Evolutionary conservation across 2,888 invertebrate genomes (phyloP).

Genomic region (Hypsopygia costalis): DNA sequence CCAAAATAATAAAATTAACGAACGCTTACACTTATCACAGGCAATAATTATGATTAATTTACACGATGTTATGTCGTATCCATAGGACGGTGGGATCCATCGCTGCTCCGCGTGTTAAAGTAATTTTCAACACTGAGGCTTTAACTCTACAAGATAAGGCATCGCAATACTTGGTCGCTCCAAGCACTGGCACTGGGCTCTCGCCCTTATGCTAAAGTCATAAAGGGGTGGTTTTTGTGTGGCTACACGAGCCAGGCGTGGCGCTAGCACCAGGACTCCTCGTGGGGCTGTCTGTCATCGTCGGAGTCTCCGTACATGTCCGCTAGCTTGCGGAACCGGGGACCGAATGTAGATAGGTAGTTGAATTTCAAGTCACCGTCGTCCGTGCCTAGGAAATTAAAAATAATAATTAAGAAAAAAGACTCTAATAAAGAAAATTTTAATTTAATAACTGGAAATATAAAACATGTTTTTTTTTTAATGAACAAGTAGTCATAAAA

Average conservation of each 20-base stretch:
- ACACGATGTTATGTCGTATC: conserved; percentile 5
- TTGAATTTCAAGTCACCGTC: conserved; percentile 97
- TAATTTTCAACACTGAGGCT: conserved; percentile 11
- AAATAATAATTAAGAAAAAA: background rate
- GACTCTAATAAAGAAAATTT: background rate
- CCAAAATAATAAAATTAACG: background rate
- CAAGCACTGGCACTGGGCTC: conserved; percentile 31
- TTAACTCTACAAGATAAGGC: conserved; percentile 43
- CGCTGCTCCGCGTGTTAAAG: conserved; percentile 15
- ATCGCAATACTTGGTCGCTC: conserved; percentile 43
- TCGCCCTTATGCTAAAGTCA: conserved; percentile 29
- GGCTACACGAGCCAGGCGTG: conserved; percentile 75
- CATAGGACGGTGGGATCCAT: conserved; percentile 19
- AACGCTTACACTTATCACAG: conserved; percentile 11
- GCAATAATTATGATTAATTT: conserved; percentile 9
- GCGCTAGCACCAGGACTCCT: conserved; percentile 91
- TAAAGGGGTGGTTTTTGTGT: conserved; percentile 32
- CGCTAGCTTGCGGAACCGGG: conserved; percentile 95
- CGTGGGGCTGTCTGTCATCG: conserved; percentile 88
- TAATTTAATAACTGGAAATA: too few species aligned
- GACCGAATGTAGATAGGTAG: conserved; percentile 96
- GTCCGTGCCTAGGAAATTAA: conserved; percentile 83
- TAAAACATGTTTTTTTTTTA: too few species aligned
- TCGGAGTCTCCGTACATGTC: conserved; percentile 97
- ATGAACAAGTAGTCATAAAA: too few species aligned